Evolutionary conservation across 2,797 vertebrate genomes (phyloP).

Genomic region (Otolemur crassicaudatus): DNA sequence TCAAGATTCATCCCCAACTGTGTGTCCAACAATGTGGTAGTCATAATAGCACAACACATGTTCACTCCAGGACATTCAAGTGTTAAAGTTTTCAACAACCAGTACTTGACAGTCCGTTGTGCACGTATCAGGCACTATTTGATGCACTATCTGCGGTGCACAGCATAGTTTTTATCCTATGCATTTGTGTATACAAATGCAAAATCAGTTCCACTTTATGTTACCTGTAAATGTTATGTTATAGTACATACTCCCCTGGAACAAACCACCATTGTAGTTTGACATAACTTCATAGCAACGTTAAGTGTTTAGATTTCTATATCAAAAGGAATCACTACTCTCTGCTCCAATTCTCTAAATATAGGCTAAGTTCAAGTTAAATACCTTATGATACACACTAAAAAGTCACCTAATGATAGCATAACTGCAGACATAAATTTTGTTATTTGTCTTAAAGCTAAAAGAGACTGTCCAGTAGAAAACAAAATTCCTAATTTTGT

Average conservation of each 20-base stretch:
- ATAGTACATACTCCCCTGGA: neutral
- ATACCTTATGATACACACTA: neutral
- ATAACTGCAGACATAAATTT: fast-evolving
- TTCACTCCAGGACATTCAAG: neutral
- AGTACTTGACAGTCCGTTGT: too few species aligned
- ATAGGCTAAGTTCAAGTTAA: neutral
- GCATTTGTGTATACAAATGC: neutral
- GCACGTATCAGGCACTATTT: neutral
- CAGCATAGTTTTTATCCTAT: neutral
- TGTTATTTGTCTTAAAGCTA: neutral
- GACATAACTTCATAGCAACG: neutral
- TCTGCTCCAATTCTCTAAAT: neutral
- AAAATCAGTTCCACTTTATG: neutral
- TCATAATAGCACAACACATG: neutral
- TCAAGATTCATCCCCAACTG: neutral
- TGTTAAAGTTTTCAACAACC: neutral
- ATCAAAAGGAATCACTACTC: neutral
- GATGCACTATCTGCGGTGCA: neutral
- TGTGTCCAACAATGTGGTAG: neutral
- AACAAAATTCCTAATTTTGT: neutral
- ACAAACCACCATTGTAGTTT: fast-evolving
- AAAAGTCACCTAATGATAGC: neutral
- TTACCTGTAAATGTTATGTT: neutral
- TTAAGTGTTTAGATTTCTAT: neutral
- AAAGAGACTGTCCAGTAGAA: neutral